Conservation (phyloP, 2,113 vertebrate species). For the Daphoenositta chrysoptera region DNA sequence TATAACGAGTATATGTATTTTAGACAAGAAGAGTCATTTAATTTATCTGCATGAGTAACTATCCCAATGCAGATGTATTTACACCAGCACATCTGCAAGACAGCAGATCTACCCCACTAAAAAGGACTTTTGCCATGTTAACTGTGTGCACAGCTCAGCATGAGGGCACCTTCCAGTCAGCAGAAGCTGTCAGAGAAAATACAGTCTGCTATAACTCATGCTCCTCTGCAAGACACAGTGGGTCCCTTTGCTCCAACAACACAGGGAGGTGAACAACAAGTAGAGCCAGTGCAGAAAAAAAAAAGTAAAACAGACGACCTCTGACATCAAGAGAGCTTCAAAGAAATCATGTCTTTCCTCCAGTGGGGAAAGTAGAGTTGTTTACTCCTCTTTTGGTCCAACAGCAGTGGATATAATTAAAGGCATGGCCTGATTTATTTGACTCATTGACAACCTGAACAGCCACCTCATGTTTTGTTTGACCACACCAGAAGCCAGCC, state of each 20-base stretch:
- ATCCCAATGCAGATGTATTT: not conserved
- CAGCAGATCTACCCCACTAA: not conserved
- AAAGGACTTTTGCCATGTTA: not conserved
- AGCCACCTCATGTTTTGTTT: not conserved
- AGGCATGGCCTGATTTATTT: not conserved
- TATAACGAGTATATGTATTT: not conserved
- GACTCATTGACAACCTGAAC: not conserved
- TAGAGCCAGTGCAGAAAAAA: not conserved
- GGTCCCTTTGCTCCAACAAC: not conserved
- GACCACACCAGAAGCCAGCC: not conserved
- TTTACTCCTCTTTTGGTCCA: not conserved
- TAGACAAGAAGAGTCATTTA: not conserved
- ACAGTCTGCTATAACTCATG: rapidly evolving
- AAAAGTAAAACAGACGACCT: not conserved
- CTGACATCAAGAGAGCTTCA: not conserved
- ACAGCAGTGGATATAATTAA: not conserved
- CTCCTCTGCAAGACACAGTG: not conserved
- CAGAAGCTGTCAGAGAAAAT: not conserved
- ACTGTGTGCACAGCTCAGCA: not conserved
- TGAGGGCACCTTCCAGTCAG: not conserved
- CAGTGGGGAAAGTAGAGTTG: not conserved
- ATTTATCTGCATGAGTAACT: not conserved
- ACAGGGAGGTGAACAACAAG: not conserved
- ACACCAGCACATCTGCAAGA: not conserved
- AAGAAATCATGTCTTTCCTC: not conserved